Conservation (phyloP, 1,140 invertebrate genomes). For the Charaxes varanes region DNA sequence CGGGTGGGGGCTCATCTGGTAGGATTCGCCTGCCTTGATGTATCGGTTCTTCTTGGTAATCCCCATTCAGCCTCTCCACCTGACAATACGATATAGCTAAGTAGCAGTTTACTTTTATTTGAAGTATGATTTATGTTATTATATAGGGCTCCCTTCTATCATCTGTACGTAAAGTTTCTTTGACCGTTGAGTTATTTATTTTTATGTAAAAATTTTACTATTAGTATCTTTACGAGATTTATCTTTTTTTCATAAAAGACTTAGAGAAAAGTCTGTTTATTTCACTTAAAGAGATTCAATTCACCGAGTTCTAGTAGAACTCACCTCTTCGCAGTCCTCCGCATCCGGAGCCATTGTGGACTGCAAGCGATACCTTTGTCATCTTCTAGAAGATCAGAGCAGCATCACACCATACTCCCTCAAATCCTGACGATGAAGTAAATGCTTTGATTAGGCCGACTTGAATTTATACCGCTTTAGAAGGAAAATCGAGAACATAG, state of each 20-base stretch:
- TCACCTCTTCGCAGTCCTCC: constrained; percentile 40
- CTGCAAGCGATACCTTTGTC: constrained; percentile 18
- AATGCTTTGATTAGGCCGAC: neutral
- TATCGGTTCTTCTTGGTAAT: constrained; percentile 26
- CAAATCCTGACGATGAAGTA: constrained; percentile 21
- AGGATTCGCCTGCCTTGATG: constrained; percentile 41
- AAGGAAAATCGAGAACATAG: constrained; percentile 20
- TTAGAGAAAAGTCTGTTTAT: too few relatives aligned
- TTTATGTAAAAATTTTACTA: too few relatives aligned
- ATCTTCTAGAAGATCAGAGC: constrained; percentile 25
- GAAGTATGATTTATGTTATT: neutral
- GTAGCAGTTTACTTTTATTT: neutral
- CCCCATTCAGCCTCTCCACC: constrained; percentile 31
- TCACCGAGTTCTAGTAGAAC: too few relatives aligned
- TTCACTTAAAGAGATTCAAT: too few relatives aligned
- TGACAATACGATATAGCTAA: constrained; percentile 5
- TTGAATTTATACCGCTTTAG: constrained; percentile 22
- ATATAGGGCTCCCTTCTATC: too few relatives aligned
- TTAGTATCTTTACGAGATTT: too few relatives aligned
- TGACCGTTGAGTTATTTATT: too few relatives aligned
- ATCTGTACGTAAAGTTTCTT: too few relatives aligned
- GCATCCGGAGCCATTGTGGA: constrained; percentile 48
- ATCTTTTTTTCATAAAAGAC: too few relatives aligned
- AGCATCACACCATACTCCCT: constrained; percentile 16
- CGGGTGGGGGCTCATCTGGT: constrained; percentile 29